Conservation (phyloP, 2,797 vertebrate genomes). For the Poeciliopsis presidionis region DNA sequence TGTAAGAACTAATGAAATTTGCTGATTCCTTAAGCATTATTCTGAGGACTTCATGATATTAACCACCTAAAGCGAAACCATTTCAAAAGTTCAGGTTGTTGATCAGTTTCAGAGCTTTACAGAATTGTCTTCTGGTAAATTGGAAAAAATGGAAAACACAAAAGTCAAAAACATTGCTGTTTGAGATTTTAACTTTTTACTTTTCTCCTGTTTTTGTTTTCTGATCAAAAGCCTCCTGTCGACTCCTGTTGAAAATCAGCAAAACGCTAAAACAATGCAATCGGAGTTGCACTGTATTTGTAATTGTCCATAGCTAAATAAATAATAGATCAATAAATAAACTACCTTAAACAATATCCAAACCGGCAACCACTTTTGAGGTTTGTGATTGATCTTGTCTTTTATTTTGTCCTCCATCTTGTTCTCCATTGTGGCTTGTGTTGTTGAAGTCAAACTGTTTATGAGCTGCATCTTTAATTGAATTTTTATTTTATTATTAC, state of each 20-base stretch:
- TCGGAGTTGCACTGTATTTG: no score
- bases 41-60: constrained; percentile 47
- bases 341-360: background rate
- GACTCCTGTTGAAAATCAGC: no score
- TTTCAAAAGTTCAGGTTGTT: constrained; percentile 17
- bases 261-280: no score
- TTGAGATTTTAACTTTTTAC: no score
- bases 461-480: background rate
- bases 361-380: background rate
- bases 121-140: constrained; percentile 13
- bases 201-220: no score
- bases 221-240: no score
- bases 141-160: background rate
- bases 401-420: background rate
- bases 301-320: no score
- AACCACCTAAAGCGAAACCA: constrained; percentile 29
- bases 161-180: background rate
- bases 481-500: background rate
- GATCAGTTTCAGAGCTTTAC: constrained; percentile 14
- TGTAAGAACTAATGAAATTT: constrained; percentile 32
- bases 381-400: background rate
- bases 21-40: constrained; percentile 17
- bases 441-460: background rate
- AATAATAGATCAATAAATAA: no score
- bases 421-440: background rate